A percentile compares a stretch with the other conserved stretches of the same genome.
phyloP scores from a whole-genome alignment of 2,113 vertebrate genomes.

The Bothrops jararaca region DNA sequence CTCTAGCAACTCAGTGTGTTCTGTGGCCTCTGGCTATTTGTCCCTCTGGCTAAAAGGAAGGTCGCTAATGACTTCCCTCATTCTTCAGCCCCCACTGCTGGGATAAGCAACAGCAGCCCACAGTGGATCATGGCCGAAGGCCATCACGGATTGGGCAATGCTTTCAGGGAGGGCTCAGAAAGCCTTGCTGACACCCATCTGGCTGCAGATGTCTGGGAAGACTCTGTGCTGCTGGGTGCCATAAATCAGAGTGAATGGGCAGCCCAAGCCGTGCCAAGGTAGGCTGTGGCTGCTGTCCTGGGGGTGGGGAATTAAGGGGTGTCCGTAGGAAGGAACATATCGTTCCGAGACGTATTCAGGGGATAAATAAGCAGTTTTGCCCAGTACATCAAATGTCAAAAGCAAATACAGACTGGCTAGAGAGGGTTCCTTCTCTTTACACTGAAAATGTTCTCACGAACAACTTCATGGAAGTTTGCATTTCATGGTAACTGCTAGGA shows the following conservation, averaged over 20 bases:
- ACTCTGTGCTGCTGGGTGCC: neutral
- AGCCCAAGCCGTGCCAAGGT: constrained; percentile 14
- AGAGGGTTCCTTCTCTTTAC: neutral
- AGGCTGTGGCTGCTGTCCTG: neutral
- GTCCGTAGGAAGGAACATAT: constrained; percentile 35
- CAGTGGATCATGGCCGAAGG: neutral
- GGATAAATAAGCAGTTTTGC: constrained; percentile 41
- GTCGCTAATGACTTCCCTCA: neutral
- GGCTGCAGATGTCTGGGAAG: neutral
- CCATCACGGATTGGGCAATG: neutral
- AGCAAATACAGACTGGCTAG: neutral
- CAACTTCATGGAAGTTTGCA: neutral
- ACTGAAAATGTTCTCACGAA: neutral
- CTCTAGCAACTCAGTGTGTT: neutral
- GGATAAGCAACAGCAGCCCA: neutral
- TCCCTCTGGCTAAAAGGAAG: neutral
- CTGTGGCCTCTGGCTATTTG: neutral
- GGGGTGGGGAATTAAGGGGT: neutral
- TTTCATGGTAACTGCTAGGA: neutral
- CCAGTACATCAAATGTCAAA: neutral
- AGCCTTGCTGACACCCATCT: neutral
- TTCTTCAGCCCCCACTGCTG: neutral
- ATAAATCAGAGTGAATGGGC: neutral
- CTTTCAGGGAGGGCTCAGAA: neutral
- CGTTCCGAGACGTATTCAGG: constrained; percentile 38